Evolutionary conservation across 2,888 invertebrate species (phyloP), one percentile per base, ranked within the genome.

Genomic region (Ornithoptera alexandrae): DNA sequence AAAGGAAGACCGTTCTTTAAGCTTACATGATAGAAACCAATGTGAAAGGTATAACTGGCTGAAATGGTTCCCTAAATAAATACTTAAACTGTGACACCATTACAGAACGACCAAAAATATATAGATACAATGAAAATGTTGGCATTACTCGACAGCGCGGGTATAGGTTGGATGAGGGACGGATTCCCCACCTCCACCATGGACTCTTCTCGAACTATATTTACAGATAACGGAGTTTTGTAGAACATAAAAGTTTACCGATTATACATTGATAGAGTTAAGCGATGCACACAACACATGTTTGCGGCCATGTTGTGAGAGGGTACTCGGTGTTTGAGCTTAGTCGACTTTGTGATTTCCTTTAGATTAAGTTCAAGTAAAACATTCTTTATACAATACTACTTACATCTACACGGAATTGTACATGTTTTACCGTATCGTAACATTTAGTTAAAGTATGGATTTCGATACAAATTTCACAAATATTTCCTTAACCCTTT

Each of bases 241-340:
- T 62, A 68, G 57, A 36, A 53, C 50, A 12, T 3, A n/a, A 60
- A 60, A n/a, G 20, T 39, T 24, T 57, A 65, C 56, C 57, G 61
- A 57, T 65, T 62, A 67, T 61, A 69, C 30, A 59, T 62, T 24
- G 30, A 53, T 70, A 67, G 53, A n/a, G 18, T 53, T 70, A 63
- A 64, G 66, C n/a, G 24, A 53, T 53, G 24, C 58, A 61, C n/a
- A 63, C n/a, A 70, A 70, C 63, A 70, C 70, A 70, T 70, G 70
- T 63, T 60, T 67, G 22, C 20, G 67, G 30, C 70, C 70, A 70
- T 67, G 70, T 70, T 58, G 53, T 59, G 57, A 20, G 39, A 59
- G 39, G 17, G 36, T 67, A 53, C 58, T 59, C 36, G 62, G 24
- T 67, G 53, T 70, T 60, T 65, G 68, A 69, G 68, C 68, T 69